Base-by-base conservation (phyloP, 2,888 invertebrate species). In the Drosophila macrospina region DNA sequence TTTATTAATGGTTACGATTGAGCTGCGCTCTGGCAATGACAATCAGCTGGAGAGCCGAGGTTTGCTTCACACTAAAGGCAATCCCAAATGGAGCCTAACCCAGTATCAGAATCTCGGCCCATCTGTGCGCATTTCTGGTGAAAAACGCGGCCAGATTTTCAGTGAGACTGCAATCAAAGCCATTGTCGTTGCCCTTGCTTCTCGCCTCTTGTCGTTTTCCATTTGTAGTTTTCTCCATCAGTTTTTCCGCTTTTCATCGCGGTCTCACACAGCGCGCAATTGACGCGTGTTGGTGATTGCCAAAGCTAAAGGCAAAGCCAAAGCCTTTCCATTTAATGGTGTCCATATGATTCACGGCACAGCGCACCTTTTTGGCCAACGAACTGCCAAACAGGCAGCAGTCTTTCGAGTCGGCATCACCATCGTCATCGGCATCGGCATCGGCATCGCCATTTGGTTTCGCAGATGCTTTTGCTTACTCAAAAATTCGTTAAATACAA, bases 301-400 rank as follows among this genome's bases (percentile, higher is more conserved):
- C 74, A 67, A 52, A 71, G 79, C 79, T 72, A 67, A 52, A 71
- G 79, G 75, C 64, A 62, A 20, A 62, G 68, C 42, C 10, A 41
- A 28, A 52, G 73, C 59, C 85, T 77, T 83, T 78, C 86, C 79
- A 76, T 78, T 88, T 89, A 89, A 89, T 89, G 86, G 89, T 88
- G 86, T 89, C 83, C 87, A 90, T 89, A 90, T 90, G 90, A 90
- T 89, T 86, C 89, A 89, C 85, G 69, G 83, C 88, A 68, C 59
- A 69, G 70, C 78, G 75, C 79, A 85, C 69, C 82, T 83, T 73
- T 65, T 67, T 24, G 63, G 54, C 74, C 56, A 61, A 10, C 34
- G 36, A 63, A 16, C 32, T 45, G 30, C 30, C 36, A 20, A 54
- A 24, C 37, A 48, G 62, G 39, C 68, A 56, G 26, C 41, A 59